A percentile compares a stretch with the other conserved stretches of the same genome.
phyloP scores from a whole-genome alignment of 2,888 invertebrate genomes.

The Eupeodes latifasciatus region DNA sequence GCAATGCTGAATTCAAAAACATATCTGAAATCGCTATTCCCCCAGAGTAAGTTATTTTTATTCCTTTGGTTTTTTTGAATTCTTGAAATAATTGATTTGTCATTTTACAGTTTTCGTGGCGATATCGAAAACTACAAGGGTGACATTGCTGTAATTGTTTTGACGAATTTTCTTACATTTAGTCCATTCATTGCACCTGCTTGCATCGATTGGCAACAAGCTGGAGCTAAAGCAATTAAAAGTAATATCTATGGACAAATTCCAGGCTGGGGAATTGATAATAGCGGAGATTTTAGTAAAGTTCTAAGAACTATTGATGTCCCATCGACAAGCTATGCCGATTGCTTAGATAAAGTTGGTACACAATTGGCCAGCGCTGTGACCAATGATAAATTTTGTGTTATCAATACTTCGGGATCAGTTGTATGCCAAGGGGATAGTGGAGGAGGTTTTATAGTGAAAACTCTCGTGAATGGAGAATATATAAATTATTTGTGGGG shows the following conservation, averaged over 20 bases:
- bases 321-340: slow-evolving; percentile 66
- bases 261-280: slow-evolving; percentile 78
- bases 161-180: slow-evolving; percentile 79
- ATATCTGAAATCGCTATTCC: slow-evolving; percentile 70
- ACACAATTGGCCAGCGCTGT: slow-evolving; percentile 69
- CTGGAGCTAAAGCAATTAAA: slow-evolving; percentile 44
- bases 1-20: slow-evolving; percentile 57
- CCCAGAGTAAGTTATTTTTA: slow-evolving; percentile 48
- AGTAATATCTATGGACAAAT: slow-evolving; percentile 65
- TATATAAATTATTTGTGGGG: slow-evolving; percentile 78
- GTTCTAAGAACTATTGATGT: slow-evolving; percentile 73
- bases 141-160: slow-evolving; percentile 82
- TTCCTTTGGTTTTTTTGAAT: neutral
- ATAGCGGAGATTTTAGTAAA: slow-evolving; percentile 51
- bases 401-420: slow-evolving; percentile 75
- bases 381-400: slow-evolving; percentile 81
- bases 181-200: slow-evolving; percentile 81
- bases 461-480: slow-evolving; percentile 26
- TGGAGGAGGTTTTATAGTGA: slow-evolving; percentile 79
- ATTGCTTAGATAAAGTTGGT: slow-evolving; percentile 74
- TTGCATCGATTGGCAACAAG: slow-evolving; percentile 80
- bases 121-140: slow-evolving; percentile 76
- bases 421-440: slow-evolving; percentile 79
- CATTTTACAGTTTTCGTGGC: slow-evolving; percentile 75
- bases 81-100: neutral